These are phyloP conservation scores for Laterallus jamaicensis DNA, from an alignment of 2,113 vertebrate species.

Conservation along the genomic window DNA sequence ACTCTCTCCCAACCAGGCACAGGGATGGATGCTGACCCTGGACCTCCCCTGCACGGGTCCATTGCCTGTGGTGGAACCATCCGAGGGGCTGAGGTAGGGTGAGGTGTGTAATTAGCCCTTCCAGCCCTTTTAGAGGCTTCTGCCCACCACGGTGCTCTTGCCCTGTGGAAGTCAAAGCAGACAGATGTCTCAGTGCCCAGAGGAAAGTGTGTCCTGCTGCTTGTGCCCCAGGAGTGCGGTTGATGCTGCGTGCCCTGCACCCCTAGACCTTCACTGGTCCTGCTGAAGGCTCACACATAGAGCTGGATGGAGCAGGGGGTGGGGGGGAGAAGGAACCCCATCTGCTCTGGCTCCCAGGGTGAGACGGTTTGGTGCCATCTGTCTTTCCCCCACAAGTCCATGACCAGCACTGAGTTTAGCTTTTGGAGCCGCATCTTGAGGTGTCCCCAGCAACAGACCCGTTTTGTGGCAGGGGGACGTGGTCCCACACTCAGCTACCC, in stretches of 20 bases:
- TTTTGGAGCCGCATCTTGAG: not conserved
- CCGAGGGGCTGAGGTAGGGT: not conserved
- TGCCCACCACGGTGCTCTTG: fast-evolving
- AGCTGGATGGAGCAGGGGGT: not conserved
- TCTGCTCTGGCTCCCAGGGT: not conserved
- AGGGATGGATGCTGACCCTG: not conserved
- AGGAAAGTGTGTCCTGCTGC: not conserved
- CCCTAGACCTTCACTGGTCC: not conserved
- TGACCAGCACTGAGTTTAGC: not conserved
- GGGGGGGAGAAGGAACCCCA: not conserved
- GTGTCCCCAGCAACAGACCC: not conserved
- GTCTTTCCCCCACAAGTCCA: not conserved
- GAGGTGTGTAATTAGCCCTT: not conserved
- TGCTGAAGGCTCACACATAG: fast-evolving
- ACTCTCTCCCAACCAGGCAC: not conserved
- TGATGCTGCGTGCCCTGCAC: not conserved
- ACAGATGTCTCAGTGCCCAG: fast-evolving
- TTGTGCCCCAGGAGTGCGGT: not conserved
- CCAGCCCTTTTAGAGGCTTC: not conserved
- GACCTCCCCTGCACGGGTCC: not conserved
- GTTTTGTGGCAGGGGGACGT: not conserved
- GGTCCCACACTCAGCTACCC: not conserved
- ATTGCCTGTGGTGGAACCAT: fast-evolving
- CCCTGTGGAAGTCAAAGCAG: not conserved
- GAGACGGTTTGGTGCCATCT: not conserved